Base-by-base conservation (phyloP, 2,797 vertebrate genomes). In the Acanthornis magna region DNA sequence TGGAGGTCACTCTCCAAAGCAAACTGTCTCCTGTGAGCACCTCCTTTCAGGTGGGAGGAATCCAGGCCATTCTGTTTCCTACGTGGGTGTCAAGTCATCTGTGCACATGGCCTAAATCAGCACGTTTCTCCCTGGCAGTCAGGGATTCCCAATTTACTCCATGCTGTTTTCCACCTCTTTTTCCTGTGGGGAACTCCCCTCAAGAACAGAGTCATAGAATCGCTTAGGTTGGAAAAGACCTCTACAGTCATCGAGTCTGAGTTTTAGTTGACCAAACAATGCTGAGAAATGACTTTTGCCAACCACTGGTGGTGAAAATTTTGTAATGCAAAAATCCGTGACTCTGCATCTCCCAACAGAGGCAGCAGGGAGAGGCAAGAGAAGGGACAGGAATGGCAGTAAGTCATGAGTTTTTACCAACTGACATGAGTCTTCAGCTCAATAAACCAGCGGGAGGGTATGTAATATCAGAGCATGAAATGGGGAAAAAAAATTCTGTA, bases 1-100 rank as follows among this genome's bases (percentile, higher is more conserved):
- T 14, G 36, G 27, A 84, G 23, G 23, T 5, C 11, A 36, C 0
- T 0, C 4, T 23, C 54, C 42, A 23, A 45, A 57, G 25, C 0
- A 1, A 62, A 8, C 3, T 48, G 3, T 63, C 9, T 75, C 13
- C 30, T 55, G 3, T 6, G 16, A 51, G 13, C 11, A 8, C 4
- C 11, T 83, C n/a, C 14, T 82, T 62, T 65, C 12, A 70, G 30
- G 29, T 53, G 23, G 29, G 30, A 40, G 27, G 25, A 67, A 72
- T 42, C 16, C 72, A 82, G 29, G 23, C 2, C 60, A 27, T 3
- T 8, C 4, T 40, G 2, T 57, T 89, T 68, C 7, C 14, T 17
- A 3, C 9, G 4, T 0, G 2, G 12, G 2, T 3, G 5, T 23
- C 30, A 45, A 53, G 8, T 27, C 34, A 38, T 18, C 12, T 3